Conservation (phyloP, 2,888 invertebrate species). For the Apoda limacodes region DNA sequence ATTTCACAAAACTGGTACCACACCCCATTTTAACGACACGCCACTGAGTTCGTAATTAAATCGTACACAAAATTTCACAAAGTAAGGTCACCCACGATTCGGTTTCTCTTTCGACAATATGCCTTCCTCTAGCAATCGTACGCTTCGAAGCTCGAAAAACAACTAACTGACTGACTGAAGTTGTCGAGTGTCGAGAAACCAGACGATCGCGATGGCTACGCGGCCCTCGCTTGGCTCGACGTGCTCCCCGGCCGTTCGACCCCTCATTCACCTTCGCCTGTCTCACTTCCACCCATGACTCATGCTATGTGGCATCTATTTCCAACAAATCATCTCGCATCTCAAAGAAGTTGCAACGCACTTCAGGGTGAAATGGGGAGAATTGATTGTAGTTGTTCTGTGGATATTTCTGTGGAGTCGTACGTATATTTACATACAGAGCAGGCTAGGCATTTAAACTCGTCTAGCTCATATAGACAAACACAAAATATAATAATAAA, state of each 20-base stretch:
- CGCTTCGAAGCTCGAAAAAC: constrained; percentile 34
- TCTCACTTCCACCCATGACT: constrained; percentile 34
- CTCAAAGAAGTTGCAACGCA: no score
- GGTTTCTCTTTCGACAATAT: constrained; percentile 26
- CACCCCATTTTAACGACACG: constrained; percentile 72
- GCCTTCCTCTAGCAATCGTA: constrained; percentile 24
- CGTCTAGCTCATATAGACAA: no score
- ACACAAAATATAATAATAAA: no score
- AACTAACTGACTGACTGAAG: constrained; percentile 32
- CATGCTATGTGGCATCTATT: no score
- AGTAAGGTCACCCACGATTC: constrained; percentile 45
- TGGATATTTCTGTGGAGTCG: no score
- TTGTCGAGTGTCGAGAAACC: constrained; percentile 6
- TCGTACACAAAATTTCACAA: constrained; percentile 53
- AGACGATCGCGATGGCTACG: constrained; percentile 53
- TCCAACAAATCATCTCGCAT: no score
- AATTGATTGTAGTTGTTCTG: no score
- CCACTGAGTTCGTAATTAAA: constrained; percentile 25
- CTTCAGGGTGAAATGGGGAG: no score
- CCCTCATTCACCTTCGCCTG: constrained; percentile 50
- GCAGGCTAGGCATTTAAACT: no score
- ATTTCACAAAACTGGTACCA: constrained; percentile 83
- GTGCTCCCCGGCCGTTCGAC: constrained; percentile 36
- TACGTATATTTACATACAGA: no score
- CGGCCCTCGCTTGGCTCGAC: constrained; percentile 27